These are phyloP conservation scores for Drosophila robusta DNA, from an alignment of 2,888 invertebrate species.

Conservation along the genomic window DNA sequence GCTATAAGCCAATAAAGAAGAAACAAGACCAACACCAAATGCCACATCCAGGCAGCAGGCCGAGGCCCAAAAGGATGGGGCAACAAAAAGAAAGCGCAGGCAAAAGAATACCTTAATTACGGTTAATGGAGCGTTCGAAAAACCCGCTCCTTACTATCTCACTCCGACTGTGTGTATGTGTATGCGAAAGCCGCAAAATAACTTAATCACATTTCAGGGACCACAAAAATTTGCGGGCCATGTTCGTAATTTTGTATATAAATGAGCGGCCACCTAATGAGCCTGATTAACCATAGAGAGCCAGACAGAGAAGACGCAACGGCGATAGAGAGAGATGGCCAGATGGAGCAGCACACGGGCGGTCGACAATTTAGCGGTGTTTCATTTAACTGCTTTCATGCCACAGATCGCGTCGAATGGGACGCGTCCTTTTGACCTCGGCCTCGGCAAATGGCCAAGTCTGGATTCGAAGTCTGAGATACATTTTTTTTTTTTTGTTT, in stretches of 20 bases:
- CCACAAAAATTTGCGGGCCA: slow-evolving; percentile 81
- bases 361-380: slow-evolving; percentile 72
- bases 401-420: slow-evolving; percentile 81
- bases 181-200: slow-evolving; percentile 77
- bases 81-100: slow-evolving; percentile 72
- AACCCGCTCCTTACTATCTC: slow-evolving; percentile 35
- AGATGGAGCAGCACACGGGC: slow-evolving; percentile 47
- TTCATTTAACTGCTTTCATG: slow-evolving; percentile 79
- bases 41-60: slow-evolving; percentile 46
- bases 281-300: slow-evolving; percentile 82
- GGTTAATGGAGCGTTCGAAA: slow-evolving; percentile 83
- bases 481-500: slow-evolving; percentile 17
- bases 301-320: background rate
- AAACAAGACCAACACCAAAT: slow-evolving; percentile 61
- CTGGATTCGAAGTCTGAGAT: slow-evolving; percentile 3
- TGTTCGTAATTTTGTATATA: slow-evolving; percentile 82
- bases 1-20: slow-evolving; percentile 75
- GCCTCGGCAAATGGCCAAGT: slow-evolving; percentile 1
- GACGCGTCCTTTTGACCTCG: slow-evolving; percentile 84
- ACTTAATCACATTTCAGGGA: slow-evolving; percentile 82
- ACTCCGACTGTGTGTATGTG: slow-evolving; percentile 24
- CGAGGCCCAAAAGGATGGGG: slow-evolving; percentile 29
- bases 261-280: slow-evolving; percentile 84
- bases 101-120: slow-evolving; percentile 82
- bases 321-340: slow-evolving; percentile 1